phyloP scores from a whole-genome alignment of 2,797 vertebrate genomes.

The Onychomys torridus region DNA sequence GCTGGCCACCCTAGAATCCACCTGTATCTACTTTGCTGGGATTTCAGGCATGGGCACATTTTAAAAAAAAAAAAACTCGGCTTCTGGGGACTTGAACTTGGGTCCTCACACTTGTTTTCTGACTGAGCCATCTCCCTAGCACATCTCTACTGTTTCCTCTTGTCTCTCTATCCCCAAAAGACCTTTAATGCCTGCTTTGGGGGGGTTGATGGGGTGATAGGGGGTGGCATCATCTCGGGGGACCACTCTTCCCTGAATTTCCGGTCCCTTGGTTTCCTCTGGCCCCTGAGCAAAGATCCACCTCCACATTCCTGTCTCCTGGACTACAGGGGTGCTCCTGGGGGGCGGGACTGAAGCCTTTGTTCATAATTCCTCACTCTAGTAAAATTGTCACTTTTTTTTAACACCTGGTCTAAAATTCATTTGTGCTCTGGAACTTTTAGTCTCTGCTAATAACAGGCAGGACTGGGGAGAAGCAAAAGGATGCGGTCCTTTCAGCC shows the following conservation, averaged over 20 bases:
- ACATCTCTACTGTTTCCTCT: neutral
- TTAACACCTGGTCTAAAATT: conserved; percentile 16
- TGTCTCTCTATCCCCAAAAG: neutral
- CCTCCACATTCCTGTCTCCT: fast-evolving
- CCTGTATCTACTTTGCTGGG: neutral
- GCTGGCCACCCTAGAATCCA: too few species aligned
- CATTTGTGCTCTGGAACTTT: neutral
- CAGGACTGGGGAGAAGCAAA: neutral
- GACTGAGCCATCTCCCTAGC: neutral
- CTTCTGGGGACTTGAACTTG: neutral
- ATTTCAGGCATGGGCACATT: neutral
- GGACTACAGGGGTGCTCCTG: fast-evolving
- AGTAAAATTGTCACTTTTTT: neutral
- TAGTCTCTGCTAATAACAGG: neutral
- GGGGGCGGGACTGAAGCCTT: fast-evolving
- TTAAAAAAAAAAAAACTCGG: neutral
- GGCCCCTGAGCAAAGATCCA: fast-evolving
- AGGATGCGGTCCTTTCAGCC: neutral
- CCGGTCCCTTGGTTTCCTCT: too few species aligned
- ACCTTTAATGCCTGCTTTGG: neutral
- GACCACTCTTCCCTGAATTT: too few species aligned
- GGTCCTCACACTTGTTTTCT: neutral
- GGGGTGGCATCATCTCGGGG: neutral
- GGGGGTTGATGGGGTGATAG: neutral
- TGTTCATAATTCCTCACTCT: neutral